Base-by-base conservation (phyloP, 2,888 invertebrate species). In the Apeira syringaria region DNA sequence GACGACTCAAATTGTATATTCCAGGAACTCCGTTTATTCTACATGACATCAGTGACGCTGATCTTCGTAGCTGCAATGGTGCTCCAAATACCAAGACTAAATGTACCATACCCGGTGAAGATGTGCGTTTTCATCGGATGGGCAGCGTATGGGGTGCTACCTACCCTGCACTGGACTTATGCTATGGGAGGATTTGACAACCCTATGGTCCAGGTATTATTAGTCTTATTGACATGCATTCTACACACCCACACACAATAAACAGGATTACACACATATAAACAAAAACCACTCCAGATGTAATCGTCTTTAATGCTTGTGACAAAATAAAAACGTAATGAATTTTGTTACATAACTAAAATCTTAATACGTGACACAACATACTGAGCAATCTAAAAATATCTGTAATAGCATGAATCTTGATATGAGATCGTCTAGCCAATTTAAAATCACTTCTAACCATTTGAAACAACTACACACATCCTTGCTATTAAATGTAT, bases 91-190 rank as follows among this genome's bases (percentile, higher is more conserved):
- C 96, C 96, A 1, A 86, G 91, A 27, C 88, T 96, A 47, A 92
- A 94, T 49, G 92, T 96, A 3, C 92, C 94, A 8, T 92, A 94
- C 46, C 90, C 93, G 53, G 91, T 94, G 17, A 96, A 95, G 81
- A 92, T 97, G 85, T 86, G 93, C 38, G 93, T 96, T 44, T 96
- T 97, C 78, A 94, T 96, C 44, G 92, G 92, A 4, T 97, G 97
- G 97, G 96, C 97, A 2, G 94, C 93, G 7, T 98, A 97, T 68
- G 98, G 99, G 1, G 93, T 98, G 2, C 90, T 98, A 53, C 98
- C 98, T 1, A 95, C 98, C 1, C 79, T 96, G 36, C 99, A 99
- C 72, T 99, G 98, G 98, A 93, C 95, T 0, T 90, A 94, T 55
- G 92, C 94, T 20, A 96, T 97, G 94, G 98, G 98, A 9, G 98